Evolutionary conservation across 2,888 invertebrate genomes (phyloP), one percentile per base, ranked within the genome.

Genomic region (Sinopyrophorus schimmeli): DNA sequence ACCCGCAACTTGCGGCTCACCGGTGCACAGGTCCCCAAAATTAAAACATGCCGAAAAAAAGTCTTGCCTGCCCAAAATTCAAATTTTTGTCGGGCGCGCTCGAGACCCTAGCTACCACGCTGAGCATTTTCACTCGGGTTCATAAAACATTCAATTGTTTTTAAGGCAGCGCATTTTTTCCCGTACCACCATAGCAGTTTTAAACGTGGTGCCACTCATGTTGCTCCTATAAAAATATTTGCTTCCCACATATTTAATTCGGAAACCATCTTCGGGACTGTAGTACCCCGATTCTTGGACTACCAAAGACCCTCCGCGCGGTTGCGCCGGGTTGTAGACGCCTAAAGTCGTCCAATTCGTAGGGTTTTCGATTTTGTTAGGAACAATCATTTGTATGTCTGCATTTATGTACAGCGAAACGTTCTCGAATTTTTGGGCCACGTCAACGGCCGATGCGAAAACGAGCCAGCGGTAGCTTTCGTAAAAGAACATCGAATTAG

Each of bases 171-270:
- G 11, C 14, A 4, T 11, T n/a, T 7, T 14, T 7, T 9, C 4
- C 16, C 61, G 59, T 66, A 77, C 77, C 73, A 83, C 81, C 30
- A 81, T 71, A 47, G 78, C 76, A 39, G 77, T 75, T 61, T 76
- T 80, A 30, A 84, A 71, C 28, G 68, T 68, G 3, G 81, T 76
- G 5, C 80, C 80, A 31, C 74, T 74, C 73, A 84, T 74, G 67
- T 83, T 71, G 54, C 71, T 74, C 47, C 81, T 69, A 58, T 47
- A 60, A 71, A 62, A 65, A 69, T 50, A 30, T 18, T 39, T 49
- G 9, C 15, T 12, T 2, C 21, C 21, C 3, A 18, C 20, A 3
- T 42, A 57, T 49, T 3, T 59, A 39, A 57, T 55, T 7, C 35
- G 24, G 46, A 64, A 68, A 10, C 67, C 38, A 61, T 31, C 20